Conservation (phyloP, 2,888 invertebrate species). For the Lasius fuliginosus region DNA sequence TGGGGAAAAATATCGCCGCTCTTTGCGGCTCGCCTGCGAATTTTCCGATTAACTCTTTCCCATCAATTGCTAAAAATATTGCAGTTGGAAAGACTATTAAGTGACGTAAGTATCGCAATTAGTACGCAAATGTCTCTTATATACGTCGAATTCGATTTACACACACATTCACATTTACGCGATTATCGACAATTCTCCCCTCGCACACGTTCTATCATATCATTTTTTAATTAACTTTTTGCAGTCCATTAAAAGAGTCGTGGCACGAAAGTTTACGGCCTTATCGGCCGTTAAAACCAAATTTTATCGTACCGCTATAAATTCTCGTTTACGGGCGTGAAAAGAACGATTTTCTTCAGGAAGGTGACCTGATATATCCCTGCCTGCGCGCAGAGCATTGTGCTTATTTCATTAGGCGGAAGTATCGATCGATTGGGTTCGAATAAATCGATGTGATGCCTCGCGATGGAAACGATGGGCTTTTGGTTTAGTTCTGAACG, state of each 20-base stretch:
- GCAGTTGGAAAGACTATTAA: background rate
- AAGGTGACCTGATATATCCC: slow-evolving; percentile 19
- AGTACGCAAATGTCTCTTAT: background rate
- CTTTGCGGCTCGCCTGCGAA: slow-evolving; percentile 50
- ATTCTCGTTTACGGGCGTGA: slow-evolving; percentile 32
- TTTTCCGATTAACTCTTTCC: slow-evolving; percentile 66
- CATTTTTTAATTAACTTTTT: slow-evolving; percentile 69
- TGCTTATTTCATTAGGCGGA: slow-evolving; percentile 42
- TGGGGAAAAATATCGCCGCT: slow-evolving; percentile 58
- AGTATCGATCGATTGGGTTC: slow-evolving; percentile 36
- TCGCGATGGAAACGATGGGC: slow-evolving; percentile 7
- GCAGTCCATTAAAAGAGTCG: slow-evolving; percentile 65
- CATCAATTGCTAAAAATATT: background rate
- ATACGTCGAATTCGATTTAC: background rate
- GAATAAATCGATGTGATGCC: background rate
- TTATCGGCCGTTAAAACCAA: slow-evolving; percentile 10
- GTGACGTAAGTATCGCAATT: slow-evolving; percentile 1
- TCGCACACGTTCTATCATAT: background rate
- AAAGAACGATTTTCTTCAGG: slow-evolving; percentile 42
- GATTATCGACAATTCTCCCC: background rate
- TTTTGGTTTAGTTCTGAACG: slow-evolving; percentile 6
- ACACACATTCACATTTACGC: background rate
- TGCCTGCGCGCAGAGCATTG: background rate
- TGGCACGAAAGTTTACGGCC: slow-evolving; percentile 26
- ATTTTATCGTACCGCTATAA: slow-evolving; percentile 44